Conservation (phyloP, 2,797 vertebrate genomes). For the Trichosurus vulpecula region DNA sequence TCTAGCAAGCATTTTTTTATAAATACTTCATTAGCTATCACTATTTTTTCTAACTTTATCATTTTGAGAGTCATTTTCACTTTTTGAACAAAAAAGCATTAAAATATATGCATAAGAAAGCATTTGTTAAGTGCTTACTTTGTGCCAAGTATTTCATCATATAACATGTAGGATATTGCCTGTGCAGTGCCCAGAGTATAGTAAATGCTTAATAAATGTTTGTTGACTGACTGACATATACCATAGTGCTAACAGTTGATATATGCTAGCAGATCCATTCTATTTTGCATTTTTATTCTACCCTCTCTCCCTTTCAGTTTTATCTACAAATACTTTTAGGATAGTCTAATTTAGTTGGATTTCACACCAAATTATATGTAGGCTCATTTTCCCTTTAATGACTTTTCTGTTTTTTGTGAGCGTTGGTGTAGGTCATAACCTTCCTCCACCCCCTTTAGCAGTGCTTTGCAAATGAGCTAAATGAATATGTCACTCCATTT, state of each 20-base stretch:
- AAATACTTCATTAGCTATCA: not conserved
- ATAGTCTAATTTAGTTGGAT: not conserved
- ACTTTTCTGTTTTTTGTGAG: not conserved
- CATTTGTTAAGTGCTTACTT: not conserved
- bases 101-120: not conserved
- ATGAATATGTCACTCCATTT: not conserved
- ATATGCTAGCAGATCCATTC: not conserved
- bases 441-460: not conserved
- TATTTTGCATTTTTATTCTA: not conserved
- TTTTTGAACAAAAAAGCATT: not conserved
- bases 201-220: not conserved
- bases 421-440: not conserved
- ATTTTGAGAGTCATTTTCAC: not conserved
- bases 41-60: not conserved
- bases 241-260: not conserved
- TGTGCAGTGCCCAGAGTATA: not conserved
- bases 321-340: not conserved
- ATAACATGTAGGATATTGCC: not conserved
- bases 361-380: not conserved
- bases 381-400: not conserved
- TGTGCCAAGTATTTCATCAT: not conserved
- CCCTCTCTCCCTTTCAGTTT: not conserved
- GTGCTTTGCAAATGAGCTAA: not conserved
- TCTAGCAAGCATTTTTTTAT: not conserved
- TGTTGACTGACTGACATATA: not conserved